Evolutionary conservation across 2,797 vertebrate genomes (phyloP), one percentile per base, ranked within the genome.

Genomic region (Chaetodon trifasciatus): DNA sequence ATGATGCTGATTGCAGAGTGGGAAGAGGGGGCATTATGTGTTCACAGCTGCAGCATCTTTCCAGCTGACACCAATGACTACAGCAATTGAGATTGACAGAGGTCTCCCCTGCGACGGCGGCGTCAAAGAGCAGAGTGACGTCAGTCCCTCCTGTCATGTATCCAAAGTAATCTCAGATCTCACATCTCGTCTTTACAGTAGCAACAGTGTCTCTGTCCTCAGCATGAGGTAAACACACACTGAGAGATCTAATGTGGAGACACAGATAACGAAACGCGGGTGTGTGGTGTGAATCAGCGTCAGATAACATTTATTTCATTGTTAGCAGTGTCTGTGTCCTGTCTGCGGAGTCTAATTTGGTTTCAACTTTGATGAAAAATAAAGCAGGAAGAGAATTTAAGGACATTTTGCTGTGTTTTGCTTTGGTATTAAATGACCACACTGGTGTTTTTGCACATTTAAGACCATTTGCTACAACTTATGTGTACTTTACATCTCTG

Each of bases 1-100:
- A 37, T 69, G 28, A 63, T 62, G 39, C 23, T 86, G 57, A 79
- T 1, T 77, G 46, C 40, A 65, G 15, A 87, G 37, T 1, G 1
- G 42, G 16, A 60, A 16, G 21, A 56, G 16, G 17, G 9, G n/a
- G 52, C 46, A 83, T 63, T 44, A 57, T 1, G 55, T 70, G 46
- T 56, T 60, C 37, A 24, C 23, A 11, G 32, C 37, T 55, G 19
- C 55, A 44, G n/a, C 0, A 3, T 5, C 24, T 35, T 49, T 76
- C 15, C 56, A 39, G 23, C 39, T 42, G 60, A 70, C 74, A 65
- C 15, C 11, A 17, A 19, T 71, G 74, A 40, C 60, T 17, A 47
- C 4, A 60, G 21, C 13, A 42, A 50, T 55, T 55, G n/a, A 69
- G 74, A 73, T 57, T 63, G 58, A 53, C 12, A 52, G 52, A 19